phyloP scores from a whole-genome alignment of 2,888 invertebrate species.

The Drosophila buzzatii region DNA sequence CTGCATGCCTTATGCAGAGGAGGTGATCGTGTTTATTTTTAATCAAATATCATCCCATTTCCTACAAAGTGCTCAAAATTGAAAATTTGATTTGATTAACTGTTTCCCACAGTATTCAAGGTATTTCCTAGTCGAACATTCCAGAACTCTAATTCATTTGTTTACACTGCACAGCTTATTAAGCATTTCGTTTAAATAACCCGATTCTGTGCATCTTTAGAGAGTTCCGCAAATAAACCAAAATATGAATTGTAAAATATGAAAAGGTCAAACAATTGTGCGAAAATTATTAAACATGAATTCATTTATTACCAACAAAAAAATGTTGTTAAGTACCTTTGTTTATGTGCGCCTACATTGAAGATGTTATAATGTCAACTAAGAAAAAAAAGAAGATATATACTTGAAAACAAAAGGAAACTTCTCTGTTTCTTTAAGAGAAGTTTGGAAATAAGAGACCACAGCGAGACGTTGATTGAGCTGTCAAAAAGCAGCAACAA shows the following conservation, averaged over 20 bases:
- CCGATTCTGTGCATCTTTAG: neutral
- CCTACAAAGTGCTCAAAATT: neutral
- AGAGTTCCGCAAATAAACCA: neutral
- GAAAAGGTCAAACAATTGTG: conserved; percentile 37
- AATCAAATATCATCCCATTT: neutral
- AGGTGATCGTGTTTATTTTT: neutral
- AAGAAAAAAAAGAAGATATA: conserved; percentile 9
- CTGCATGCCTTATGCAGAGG: neutral
- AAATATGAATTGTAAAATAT: neutral
- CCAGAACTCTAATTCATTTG: neutral
- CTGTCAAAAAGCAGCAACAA: conserved; percentile 67
- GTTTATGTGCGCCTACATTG: conserved; percentile 47
- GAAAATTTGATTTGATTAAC: neutral
- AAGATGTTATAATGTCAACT: conserved; percentile 53
- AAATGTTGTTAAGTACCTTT: conserved; percentile 22
- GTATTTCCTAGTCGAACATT: neutral
- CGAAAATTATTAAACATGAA: conserved; percentile 8
- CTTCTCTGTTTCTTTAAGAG: conserved; percentile 43
- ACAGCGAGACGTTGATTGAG: conserved; percentile 68
- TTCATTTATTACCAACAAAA: conserved; percentile 5
- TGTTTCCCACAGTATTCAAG: neutral
- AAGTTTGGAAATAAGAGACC: conserved; percentile 56
- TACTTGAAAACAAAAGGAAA: conserved; percentile 54
- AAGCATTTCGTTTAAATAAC: neutral
- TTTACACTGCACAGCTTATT: neutral